Evolutionary conservation across 2,797 vertebrate genomes (phyloP).

Genomic region (Setipinna tenuifilis): DNA sequence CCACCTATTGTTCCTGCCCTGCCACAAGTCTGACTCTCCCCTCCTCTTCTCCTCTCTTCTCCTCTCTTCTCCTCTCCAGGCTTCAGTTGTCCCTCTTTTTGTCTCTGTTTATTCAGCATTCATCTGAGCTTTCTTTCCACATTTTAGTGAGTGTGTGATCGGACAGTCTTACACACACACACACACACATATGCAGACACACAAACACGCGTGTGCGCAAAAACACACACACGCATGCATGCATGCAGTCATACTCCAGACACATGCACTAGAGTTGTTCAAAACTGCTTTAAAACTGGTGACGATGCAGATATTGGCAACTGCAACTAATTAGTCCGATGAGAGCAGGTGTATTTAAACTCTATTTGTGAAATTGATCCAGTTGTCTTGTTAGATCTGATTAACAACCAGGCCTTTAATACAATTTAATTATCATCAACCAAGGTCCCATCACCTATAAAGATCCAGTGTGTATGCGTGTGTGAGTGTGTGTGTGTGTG

Average conservation of each 20-base stretch:
- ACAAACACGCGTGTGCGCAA: background rate
- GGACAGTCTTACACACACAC: background rate
- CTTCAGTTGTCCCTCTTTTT: background rate
- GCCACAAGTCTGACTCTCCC: constrained; percentile 47
- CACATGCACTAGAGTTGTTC: background rate
- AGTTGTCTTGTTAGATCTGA: constrained; percentile 8
- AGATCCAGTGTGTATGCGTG: background rate
- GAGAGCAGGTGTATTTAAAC: constrained; percentile 13
- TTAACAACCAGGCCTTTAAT: background rate
- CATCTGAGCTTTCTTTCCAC: background rate
- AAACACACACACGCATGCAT: background rate
- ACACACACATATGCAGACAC: constrained; percentile 6
- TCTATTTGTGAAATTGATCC: background rate
- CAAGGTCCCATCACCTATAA: constrained; percentile 4
- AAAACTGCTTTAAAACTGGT: background rate
- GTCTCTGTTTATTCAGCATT: background rate
- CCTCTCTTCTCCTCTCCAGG: constrained; percentile 9
- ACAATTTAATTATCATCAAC: background rate
- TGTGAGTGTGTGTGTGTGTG: background rate
- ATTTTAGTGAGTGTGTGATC: background rate
- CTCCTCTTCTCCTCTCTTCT: constrained; percentile 30
- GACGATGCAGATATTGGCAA: background rate
- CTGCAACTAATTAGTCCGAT: background rate
- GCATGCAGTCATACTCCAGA: background rate
- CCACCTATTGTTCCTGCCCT: constrained; percentile 54